Evolutionary conservation across 2,113 vertebrate genomes (phyloP).

Genomic region (Microtus montanus): DNA sequence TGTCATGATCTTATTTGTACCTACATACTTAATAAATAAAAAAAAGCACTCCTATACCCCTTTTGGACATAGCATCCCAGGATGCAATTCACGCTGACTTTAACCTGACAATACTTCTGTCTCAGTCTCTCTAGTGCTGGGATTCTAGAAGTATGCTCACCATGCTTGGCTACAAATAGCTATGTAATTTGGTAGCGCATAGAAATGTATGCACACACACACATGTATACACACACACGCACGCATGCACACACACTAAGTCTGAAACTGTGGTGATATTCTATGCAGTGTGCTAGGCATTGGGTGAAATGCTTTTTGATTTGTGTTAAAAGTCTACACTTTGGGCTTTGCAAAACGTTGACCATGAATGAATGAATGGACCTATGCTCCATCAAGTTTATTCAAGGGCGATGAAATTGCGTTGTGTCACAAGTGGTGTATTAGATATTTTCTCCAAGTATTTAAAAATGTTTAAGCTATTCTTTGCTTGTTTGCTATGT

Average conservation of each 20-base stretch:
- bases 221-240: too few relatives aligned
- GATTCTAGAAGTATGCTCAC: not conserved
- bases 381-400: conserved; percentile 1
- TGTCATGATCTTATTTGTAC: not conserved
- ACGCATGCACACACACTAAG: not conserved
- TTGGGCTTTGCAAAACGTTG: not conserved
- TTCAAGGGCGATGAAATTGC: not conserved
- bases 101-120: not conserved
- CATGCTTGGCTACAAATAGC: not conserved
- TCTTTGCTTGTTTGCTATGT: not conserved
- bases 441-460: not conserved
- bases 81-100: not conserved
- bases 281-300: not conserved
- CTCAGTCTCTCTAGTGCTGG: not conserved
- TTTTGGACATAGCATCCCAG: not conserved
- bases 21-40: conserved; percentile 32
- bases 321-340: not conserved
- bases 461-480: conserved; percentile 43
- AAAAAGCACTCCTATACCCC: not conserved
- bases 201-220: too few relatives aligned
- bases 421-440: not conserved
- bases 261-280: not conserved
- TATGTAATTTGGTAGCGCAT: too few relatives aligned
- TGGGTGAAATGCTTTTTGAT: not conserved
- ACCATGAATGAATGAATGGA: not conserved